Base-by-base conservation (phyloP, 2,113 vertebrate genomes). In the Arothron firmamentum region DNA sequence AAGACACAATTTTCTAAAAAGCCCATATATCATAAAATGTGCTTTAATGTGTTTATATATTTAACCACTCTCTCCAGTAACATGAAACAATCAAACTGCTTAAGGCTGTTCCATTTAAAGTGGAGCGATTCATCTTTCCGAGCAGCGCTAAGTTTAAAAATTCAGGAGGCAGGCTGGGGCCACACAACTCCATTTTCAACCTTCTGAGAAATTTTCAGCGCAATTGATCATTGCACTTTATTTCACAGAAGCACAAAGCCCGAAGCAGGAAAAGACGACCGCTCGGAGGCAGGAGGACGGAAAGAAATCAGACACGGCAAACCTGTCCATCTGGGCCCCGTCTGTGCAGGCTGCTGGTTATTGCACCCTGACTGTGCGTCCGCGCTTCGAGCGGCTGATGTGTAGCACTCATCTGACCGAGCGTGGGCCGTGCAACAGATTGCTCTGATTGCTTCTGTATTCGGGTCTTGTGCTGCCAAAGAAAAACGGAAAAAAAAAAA, bases 221-320 rank as follows among this genome's bases (percentile, higher is more conserved):
- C 83, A 78, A 80, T 81, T 87, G 85, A 88, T 88, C 83, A 87
- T 80, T 38, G 38, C 78, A 84, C 75, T 75, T 84, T 70, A 80
- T 78, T 85, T 85, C 79, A 69, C 82, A 52, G 70, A 38, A 79
- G 69, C 80, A 75, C 59, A 66, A 62, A 78, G 72, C 66, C 78
- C 50, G 67, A 55, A 70, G 75, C 56, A 5, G 23, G 21, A 43
- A 46, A 64, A 63, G 51, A 63, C 64, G 62, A 52, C 46, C 43
- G 64, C 52, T 71, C n/a, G 1, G 59, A 48, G 65, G 81, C 70
- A 72, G 57, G 55, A 68, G 54, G 56, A 73, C 31, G 65, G 65
- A 50, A 65, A 77, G 79, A 66, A 79, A 78, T 79, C 75, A 78
- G 64, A 70, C 72, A 72, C 63, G 59, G 69, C 75, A 80, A 85